phyloP scores from a whole-genome alignment of 1,140 invertebrate species.

The Drosophila malerkotliana region DNA sequence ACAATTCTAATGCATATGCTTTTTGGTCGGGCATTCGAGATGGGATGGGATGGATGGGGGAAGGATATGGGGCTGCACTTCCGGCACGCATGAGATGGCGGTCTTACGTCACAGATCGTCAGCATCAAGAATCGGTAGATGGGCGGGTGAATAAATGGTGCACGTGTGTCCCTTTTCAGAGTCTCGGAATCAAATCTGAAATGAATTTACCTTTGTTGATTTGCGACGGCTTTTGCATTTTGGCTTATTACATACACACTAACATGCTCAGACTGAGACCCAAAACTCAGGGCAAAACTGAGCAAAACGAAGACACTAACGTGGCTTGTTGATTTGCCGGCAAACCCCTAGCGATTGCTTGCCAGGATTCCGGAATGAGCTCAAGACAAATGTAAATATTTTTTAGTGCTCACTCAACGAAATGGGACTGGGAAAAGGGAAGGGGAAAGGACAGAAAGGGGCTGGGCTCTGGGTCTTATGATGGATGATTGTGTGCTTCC shows the following conservation, averaged over 20 bases:
- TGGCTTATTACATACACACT: conserved; percentile 49
- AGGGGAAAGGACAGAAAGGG: conserved; percentile 2
- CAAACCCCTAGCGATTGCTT: conserved; percentile 61
- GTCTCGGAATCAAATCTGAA: conserved; percentile 69
- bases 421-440: conserved; percentile 21
- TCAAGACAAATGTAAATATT: conserved; percentile 80
- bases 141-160: conserved; percentile 50
- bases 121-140: conserved; percentile 23
- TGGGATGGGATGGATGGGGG: too few relatives aligned
- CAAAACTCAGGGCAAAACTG: not conserved
- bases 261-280: not conserved
- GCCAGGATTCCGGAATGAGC: conserved; percentile 68
- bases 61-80: conserved; percentile 33
- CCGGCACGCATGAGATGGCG: conserved; percentile 43
- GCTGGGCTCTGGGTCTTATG: conserved; percentile 55
- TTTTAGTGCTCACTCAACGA: conserved; percentile 59
- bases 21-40: conserved; percentile 19
- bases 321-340: conserved; percentile 62
- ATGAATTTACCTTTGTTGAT: conserved; percentile 80
- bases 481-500: conserved; percentile 75
- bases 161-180: conserved; percentile 66
- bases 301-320: conserved; percentile 2
- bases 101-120: conserved; percentile 61
- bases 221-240: conserved; percentile 74
- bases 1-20: conserved; percentile 74